Percentiles rank a stretch among this genome's conserved stretches.
Evolutionary conservation across 2,113 vertebrate genomes (phyloP).

Genomic region (Atlantisia rogersi): DNA sequence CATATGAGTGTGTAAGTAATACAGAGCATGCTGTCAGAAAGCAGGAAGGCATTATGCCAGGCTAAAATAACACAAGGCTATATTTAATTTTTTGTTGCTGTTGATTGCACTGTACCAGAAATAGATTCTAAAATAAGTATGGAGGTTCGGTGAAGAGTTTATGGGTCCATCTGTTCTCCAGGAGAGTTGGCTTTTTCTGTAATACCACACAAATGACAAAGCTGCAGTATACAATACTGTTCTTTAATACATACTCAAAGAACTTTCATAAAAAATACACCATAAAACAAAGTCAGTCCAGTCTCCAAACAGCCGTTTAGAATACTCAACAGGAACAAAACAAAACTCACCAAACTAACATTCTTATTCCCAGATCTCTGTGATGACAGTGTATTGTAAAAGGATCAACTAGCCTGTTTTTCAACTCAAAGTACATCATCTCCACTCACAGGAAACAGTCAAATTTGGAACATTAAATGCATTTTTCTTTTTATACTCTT

Average conservation of each 20-base stretch:
- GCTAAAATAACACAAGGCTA: not conserved
- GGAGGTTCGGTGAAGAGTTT: not conserved
- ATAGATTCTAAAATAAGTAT: conserved; percentile 23
- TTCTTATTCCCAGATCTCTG: not conserved
- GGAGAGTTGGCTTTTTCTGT: not conserved
- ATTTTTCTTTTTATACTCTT: not conserved
- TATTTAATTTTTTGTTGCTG: conserved; percentile 13
- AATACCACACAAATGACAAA: not conserved
- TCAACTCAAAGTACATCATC: conserved; percentile 6
- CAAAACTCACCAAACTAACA: not conserved
- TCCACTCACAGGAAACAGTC: not conserved
- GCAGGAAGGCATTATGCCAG: not conserved
- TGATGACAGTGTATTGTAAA: not conserved
- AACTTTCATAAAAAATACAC: not conserved
- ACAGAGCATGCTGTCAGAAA: not conserved
- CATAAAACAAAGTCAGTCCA: not conserved
- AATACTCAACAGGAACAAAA: not conserved
- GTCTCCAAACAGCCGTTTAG: not conserved
- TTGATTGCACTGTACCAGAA: conserved; percentile 6
- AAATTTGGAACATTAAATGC: not conserved
- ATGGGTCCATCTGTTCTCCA: conserved; percentile 40
- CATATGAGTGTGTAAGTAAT: not conserved
- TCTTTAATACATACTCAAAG: not conserved
- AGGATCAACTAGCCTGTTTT: conserved; percentile 24
- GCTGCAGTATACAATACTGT: not conserved